Base-by-base conservation (phyloP, 2,888 invertebrate genomes). In the Rhingia rostrata region DNA sequence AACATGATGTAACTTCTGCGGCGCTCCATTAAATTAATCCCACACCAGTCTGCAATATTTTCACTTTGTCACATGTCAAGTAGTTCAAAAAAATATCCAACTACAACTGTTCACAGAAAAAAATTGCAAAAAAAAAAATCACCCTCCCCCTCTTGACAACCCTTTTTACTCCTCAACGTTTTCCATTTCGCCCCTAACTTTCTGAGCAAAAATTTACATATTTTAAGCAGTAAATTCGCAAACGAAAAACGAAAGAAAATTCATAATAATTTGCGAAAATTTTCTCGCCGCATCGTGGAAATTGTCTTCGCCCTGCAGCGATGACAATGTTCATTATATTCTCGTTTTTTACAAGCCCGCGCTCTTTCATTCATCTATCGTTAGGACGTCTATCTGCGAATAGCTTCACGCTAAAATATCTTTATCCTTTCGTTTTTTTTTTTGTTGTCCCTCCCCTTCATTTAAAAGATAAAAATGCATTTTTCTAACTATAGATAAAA, bases 381-480 rank as follows among this genome's bases (percentile, higher is more conserved):
- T 2, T 14, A 2, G 2, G 9, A 3, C 47, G 7, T 7, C 47
- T 5, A 53, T 61, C 69, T 58, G 70, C 70, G 41, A 73, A 78
- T 72, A 72, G 61, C 66, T 63, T 67, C 72, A 37, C 53, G 30
- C n/a, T n/a, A 22, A 54, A 81, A 49, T 74, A 61, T 39, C 63
- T 37, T 73, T 45, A 81, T 74, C 80, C 82, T 74, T 83, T 83
- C 69, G 58, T 63, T 83, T 83, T 83, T 66, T 9, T 64, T 73
- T 12, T 47, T 9, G 47, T 22, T 51, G 47, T 33, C 33, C 4
- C 5, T 45, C 33, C 49, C 35, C 37, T 32, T 33, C 6, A 30
- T 72, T 70, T 54, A 43, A 82, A 47, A 60, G 39, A 64, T 22
- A 58, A 37, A 63, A 66, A 56, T 74, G 45, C 74, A 74, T 45